A percentile compares a stretch with the other conserved stretches of the same genome.
phyloP scores from a whole-genome alignment of 53 echinoderm and acorn worm species.

The Holothuria leucospilota region DNA sequence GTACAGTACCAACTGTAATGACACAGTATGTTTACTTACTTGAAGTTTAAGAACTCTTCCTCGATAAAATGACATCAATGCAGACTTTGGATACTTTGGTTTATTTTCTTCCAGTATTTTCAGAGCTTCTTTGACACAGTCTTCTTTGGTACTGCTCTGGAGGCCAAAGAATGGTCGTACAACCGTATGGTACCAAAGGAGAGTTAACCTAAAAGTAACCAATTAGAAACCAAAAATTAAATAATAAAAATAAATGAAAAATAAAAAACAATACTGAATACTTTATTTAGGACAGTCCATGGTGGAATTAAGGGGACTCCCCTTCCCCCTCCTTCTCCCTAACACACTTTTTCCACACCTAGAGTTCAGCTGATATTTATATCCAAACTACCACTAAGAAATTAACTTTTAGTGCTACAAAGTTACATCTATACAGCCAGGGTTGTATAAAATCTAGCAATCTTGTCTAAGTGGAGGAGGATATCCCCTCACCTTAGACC shows the following conservation, averaged over 20 bases:
- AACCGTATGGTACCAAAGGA: constrained; percentile 99
- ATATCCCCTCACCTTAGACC: no score
- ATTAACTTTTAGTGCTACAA: no score
- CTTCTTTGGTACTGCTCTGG: constrained; percentile 72
- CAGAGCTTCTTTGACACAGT: constrained; percentile 80
- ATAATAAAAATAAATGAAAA: not conserved
- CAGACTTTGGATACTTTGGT: constrained; percentile 77
- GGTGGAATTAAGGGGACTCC: no score
- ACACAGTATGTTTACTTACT: constrained; percentile 46
- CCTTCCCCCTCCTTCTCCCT: no score
- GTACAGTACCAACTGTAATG: no score
- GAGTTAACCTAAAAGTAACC: constrained; percentile 63
- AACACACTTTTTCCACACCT: no score
- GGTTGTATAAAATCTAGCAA: no score
- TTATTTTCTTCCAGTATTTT: constrained; percentile 86
- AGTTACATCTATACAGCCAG: no score
- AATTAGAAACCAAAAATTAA: not conserved
- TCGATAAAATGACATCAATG: constrained; percentile 89
- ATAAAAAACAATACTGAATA: not conserved
- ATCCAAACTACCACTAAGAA: no score
- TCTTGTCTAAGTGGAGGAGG: no score
- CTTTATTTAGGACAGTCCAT: no score
- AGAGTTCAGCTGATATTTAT: no score
- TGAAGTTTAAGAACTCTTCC: constrained; percentile 89
- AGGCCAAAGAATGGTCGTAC: constrained; percentile 96